Evolutionary conservation across 2,888 invertebrate species (phyloP), one percentile per base, ranked within the genome.

Genomic region (Ellobium chinense): DNA sequence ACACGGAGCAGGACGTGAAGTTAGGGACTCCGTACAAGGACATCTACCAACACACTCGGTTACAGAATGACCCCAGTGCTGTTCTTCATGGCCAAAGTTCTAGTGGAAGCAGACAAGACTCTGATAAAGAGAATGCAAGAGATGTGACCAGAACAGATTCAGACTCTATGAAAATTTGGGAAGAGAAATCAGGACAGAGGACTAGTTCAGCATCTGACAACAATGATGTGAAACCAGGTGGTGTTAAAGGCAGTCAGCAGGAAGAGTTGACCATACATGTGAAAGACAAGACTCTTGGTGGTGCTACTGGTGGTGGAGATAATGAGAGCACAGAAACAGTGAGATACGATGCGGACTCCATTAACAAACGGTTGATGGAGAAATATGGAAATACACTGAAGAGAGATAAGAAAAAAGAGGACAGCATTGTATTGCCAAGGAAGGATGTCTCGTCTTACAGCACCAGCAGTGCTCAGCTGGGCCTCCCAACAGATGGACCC

Each of bases 401-500:
- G 54, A 70, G 39, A 18, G 5, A 60, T n/a, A 24, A n/a, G n/a
- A 60, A 27, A 14, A 7, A 7, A n/a, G 29, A 14, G 60, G n/a
- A 1, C 29, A 29, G 2, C 29, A n/a, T 24, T 34, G 21, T 12
- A 4, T 34, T 3, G 18, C 36, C 21, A 4, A 2, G 12, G 7
- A 31, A 24, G 21, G 34, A 36, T 31, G 2, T 36, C n/a, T 66
- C 27, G 9, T 27, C 14, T 7, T 66, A 68, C 27, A 14, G 24
- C 39, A 39, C 58, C 21, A 69, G 62, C 65, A 77, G 74, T 37
- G 63, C 73, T 7, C 56, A 72, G 39, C 36, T 69, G 9, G 80
- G 78, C 7, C 62, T 82, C 21, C 21, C 80, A 0, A 82, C 80
- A n/a, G 80, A 82, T 54, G 82, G 80, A 14, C 66, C 82, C 2